These are phyloP conservation scores for Anguilla obscura DNA, from an alignment of 2,797 vertebrate species.

Conservation along the genomic window DNA sequence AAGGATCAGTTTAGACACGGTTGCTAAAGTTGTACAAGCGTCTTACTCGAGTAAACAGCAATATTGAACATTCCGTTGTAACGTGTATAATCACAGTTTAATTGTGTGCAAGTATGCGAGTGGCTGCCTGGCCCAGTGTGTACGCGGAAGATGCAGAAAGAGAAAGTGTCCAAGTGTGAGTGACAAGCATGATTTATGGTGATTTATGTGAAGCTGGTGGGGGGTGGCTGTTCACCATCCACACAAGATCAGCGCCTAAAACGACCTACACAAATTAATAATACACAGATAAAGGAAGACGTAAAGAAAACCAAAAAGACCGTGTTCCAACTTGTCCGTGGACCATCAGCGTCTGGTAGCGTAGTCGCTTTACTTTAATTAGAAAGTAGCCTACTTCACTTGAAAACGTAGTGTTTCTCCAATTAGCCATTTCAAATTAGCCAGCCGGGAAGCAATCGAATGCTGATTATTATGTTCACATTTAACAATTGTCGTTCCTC, in stretches of 20 bases:
- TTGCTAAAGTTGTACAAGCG: neutral
- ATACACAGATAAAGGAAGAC: constrained; percentile 14
- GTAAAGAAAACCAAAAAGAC: constrained; percentile 7
- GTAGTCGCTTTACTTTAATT: neutral
- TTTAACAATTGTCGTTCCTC: neutral
- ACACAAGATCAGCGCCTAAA: constrained; percentile 51
- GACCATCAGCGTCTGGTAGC: neutral
- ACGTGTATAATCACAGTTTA: constrained; percentile 21
- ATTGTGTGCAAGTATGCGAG: constrained; percentile 12
- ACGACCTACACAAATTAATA: constrained; percentile 48
- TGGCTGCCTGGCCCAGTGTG: neutral
- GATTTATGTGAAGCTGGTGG: constrained; percentile 21
- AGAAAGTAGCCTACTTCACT: neutral
- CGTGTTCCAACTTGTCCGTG: neutral
- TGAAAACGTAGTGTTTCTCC: neutral
- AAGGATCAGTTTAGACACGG: constrained; percentile 29
- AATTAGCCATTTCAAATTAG: constrained; percentile 8
- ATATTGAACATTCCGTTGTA: neutral
- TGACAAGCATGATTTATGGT: constrained; percentile 26
- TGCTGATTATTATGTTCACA: constrained; percentile 14
- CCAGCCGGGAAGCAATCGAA: neutral
- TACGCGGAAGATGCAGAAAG: neutral
- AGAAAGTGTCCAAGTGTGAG: constrained; percentile 7
- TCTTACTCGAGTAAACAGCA: neutral
- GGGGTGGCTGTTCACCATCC: constrained; percentile 24